Evolutionary conservation across 1,140 invertebrate genomes (phyloP), one percentile per base, ranked within the genome.

Genomic region (Fopius arisanus): DNA sequence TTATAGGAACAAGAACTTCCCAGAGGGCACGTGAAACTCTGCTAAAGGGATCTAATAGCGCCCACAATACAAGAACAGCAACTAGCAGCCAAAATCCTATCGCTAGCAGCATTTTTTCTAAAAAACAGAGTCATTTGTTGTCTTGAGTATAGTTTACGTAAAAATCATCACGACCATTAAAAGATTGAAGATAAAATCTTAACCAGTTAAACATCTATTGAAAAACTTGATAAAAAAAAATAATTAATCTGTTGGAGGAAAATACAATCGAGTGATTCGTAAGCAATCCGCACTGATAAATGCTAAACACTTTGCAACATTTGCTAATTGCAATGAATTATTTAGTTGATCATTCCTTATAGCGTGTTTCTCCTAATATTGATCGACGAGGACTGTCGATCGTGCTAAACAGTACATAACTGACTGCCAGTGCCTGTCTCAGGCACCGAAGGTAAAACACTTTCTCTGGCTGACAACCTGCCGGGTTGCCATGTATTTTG

Each of bases 1-100:
- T 73, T 26, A 88, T 76, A 12, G 84, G 84, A 12, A 84, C 26
- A 2, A 87, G 29, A 29, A 85, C 79, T 76, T 87, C 83, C 81
- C 80, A 84, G 12, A 84, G 3, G 3, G 77, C 69, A 14, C 23
- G 48, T 2, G 74, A 66, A 16, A 87, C 41, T 75, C 75, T 77
- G 9, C 59, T 77, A 9, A 85, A 51, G 2, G 82, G 78, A 26
- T 81, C 80, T 1, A 84, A 28, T 10, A 84, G 16, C 2, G 83
- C 66, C 84, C 82, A 88, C 2, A 82, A 12, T 6, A 80, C 9
- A 23, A 87, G 43, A 3, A 86, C 69, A 7, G 21, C 77, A 23
- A 80, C 33, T 21, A 86, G 33, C 28, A 81, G 9, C 84, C 83
- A 87, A 6, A 85, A 74, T 9, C 19, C 76, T 68, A 84, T 75